Percentiles rank a stretch among this genome's conserved stretches.
Conservation (phyloP, 37 sponge, comb jelly and placozoan genomes). For the Aplysina aerophoba region DNA sequence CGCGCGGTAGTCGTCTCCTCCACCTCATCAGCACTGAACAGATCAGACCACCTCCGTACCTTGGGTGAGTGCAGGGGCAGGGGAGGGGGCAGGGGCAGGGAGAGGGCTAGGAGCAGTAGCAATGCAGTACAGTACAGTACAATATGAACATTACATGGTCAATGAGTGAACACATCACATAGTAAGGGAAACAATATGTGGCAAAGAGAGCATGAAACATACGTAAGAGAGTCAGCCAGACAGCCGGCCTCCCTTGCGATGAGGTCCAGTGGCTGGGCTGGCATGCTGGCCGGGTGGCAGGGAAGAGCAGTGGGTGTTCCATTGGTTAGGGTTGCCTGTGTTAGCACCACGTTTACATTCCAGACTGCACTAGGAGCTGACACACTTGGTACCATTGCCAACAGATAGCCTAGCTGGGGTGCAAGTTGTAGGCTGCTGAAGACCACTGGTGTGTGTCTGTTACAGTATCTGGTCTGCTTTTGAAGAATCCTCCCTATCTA, state of each 20-base stretch:
- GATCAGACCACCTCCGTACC: constrained; percentile 64
- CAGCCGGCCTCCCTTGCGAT: too few relatives aligned
- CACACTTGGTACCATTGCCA: too few relatives aligned
- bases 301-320: background rate
- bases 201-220: too few relatives aligned
- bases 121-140: background rate
- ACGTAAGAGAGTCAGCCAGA: too few relatives aligned
- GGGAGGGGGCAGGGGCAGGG: background rate
- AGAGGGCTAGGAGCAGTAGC: background rate
- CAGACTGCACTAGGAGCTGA: background rate
- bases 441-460: too few relatives aligned
- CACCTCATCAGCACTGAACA: constrained; percentile 75
- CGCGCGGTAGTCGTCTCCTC: constrained; percentile 64
- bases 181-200: too few relatives aligned
- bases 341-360: background rate
- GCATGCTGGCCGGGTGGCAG: background rate
- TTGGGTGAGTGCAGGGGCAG: constrained; percentile 21
- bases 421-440: too few relatives aligned
- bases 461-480: too few relatives aligned
- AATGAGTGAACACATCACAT: background rate
- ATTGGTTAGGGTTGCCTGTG: too few relatives aligned
- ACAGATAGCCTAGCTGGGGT: too few relatives aligned
- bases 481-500: too few relatives aligned
- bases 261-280: constrained; percentile 11
- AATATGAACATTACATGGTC: too few relatives aligned